Conservation (phyloP, 1,140 invertebrate species). For the Caenorhabditis brenneri region DNA sequence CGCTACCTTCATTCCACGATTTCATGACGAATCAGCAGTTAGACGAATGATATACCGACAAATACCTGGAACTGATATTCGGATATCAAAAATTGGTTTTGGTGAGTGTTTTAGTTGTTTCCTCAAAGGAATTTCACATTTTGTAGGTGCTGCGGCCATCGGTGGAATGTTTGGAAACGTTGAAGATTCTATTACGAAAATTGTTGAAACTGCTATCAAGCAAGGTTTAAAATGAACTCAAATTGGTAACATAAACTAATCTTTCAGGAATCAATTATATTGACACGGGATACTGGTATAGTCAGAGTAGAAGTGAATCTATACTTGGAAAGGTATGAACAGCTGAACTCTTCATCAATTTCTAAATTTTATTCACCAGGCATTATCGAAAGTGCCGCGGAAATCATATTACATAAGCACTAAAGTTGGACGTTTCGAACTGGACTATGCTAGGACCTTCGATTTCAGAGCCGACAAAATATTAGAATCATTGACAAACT, state of each 20-base stretch:
- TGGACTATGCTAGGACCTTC: slow-evolving; percentile 80
- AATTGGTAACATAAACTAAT: not conserved
- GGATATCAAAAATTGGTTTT: slow-evolving; percentile 76
- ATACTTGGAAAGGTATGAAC: slow-evolving; percentile 80
- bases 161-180: slow-evolving; percentile 52
- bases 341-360: not conserved
- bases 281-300: slow-evolving; percentile 89
- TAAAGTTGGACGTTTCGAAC: slow-evolving; percentile 86
- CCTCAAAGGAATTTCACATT: not conserved
- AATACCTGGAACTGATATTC: slow-evolving; percentile 76
- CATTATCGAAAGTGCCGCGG: slow-evolving; percentile 80
- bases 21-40: slow-evolving; percentile 75
- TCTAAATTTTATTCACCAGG: slow-evolving; percentile 72
- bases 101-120: slow-evolving; percentile 72
- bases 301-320: slow-evolving; percentile 77
- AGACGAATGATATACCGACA: slow-evolving; percentile 74
- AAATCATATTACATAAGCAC: slow-evolving; percentile 86
- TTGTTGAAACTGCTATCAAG: slow-evolving; percentile 79
- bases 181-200: slow-evolving; percentile 62
- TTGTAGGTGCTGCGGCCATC: slow-evolving; percentile 53
- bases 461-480: slow-evolving; percentile 83
- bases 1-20: slow-evolving; percentile 75
- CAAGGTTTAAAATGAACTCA: not conserved
- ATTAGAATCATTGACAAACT: slow-evolving; percentile 78
- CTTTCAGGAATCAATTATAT: slow-evolving; percentile 84